Evolutionary conservation across 1,140 invertebrate genomes (phyloP).

Genomic region (Hormaphis cornu): DNA sequence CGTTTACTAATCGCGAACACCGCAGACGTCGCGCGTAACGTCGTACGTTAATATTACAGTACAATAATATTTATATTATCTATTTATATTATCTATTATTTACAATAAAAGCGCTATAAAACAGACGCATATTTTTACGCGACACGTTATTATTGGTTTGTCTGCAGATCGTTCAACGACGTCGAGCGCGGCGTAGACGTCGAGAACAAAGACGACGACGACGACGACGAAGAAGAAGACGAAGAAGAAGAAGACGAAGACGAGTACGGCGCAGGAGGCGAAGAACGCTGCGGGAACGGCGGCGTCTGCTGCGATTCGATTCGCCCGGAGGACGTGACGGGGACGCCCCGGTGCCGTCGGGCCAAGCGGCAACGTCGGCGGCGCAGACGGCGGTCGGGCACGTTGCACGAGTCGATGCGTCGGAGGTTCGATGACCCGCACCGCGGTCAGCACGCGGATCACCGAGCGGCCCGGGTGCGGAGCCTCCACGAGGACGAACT

Average conservation of each 20-base stretch:
- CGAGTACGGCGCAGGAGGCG: neutral
- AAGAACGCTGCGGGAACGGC: neutral
- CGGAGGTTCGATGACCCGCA: neutral
- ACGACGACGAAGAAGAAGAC: neutral
- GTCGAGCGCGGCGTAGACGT: neutral
- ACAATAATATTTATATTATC: no score
- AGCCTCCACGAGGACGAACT: constrained; percentile 30
- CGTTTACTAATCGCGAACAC: no score
- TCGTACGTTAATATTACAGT: no score
- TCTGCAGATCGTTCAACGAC: neutral
- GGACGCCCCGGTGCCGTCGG: neutral
- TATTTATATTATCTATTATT: no score
- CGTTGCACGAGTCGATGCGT: constrained; percentile 20
- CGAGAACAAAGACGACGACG: neutral
- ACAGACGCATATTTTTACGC: no score
- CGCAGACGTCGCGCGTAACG: no score
- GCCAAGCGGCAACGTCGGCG: neutral
- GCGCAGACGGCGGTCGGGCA: constrained; percentile 5
- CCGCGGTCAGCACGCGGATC: neutral
- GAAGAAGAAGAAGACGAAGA: neutral
- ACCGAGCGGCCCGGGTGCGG: neutral
- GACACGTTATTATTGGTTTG: neutral
- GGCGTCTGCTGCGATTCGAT: neutral
- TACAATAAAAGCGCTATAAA: no score
- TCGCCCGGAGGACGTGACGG: neutral